phyloP scores from a whole-genome alignment of 2,113 vertebrate species.

The Macaca nemestrina region DNA sequence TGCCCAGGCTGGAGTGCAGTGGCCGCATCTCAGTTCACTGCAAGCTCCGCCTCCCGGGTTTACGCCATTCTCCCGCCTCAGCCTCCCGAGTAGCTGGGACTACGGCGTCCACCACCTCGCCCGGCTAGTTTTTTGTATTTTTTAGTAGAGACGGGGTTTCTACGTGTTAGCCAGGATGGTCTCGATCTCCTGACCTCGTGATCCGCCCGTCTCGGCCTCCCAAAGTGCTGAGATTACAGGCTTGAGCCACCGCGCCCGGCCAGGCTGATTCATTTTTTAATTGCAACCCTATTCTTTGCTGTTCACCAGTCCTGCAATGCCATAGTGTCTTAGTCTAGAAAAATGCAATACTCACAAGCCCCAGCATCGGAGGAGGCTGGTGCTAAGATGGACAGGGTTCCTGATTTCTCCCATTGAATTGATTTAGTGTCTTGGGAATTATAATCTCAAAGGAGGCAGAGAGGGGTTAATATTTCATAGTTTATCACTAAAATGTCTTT shows the following conservation, averaged over 20 bases:
- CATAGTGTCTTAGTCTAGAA: background rate
- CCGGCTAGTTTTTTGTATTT: too few relatives aligned
- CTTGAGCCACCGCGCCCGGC: background rate
- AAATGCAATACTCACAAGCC: background rate
- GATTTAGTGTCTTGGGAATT: conserved; percentile 60
- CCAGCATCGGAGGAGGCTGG: background rate
- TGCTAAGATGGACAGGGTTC: background rate
- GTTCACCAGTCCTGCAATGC: background rate
- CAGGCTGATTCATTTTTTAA: conserved; percentile 1
- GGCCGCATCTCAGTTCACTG: too few relatives aligned
- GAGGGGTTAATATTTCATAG: background rate
- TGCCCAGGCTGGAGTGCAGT: too few relatives aligned
- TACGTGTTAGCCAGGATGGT: too few relatives aligned
- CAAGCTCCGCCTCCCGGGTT: too few relatives aligned
- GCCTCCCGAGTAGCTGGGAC: too few relatives aligned
- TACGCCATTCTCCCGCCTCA: too few relatives aligned
- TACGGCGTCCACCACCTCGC: accelerated
- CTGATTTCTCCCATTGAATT: conserved; percentile 43
- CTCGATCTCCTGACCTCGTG: too few relatives aligned
- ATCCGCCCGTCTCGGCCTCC: accelerated
- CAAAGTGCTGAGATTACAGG: too few relatives aligned
- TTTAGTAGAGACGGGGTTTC: too few relatives aligned
- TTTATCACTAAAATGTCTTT: background rate
- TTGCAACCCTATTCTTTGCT: background rate
- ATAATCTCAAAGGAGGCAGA: conserved; percentile 26